These are phyloP conservation scores for Acanthoscelides obtectus DNA, from an alignment of 2,888 invertebrate genomes.

Conservation along the genomic window DNA sequence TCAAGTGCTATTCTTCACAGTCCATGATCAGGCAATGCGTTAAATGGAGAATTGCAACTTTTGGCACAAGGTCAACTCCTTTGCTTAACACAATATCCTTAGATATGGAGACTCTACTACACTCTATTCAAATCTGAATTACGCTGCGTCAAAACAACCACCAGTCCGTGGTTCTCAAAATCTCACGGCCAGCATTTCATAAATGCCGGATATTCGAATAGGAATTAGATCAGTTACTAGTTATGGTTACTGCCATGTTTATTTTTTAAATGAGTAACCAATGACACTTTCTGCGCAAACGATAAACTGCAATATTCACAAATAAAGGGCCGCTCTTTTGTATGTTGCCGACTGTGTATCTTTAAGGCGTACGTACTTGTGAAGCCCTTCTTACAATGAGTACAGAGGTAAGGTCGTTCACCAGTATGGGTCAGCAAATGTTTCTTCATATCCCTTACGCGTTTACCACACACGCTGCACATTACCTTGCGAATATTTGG, in stretches of 20 bases:
- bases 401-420: constrained; percentile 33
- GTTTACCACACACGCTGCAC: constrained; percentile 35
- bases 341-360: constrained; percentile 35
- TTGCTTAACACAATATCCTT: too few species aligned
- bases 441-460: constrained; percentile 31
- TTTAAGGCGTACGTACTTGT: constrained; percentile 34
- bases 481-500: constrained; percentile 33
- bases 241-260: constrained; percentile 16
- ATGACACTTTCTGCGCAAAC: constrained; percentile 36
- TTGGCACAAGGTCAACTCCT: too few species aligned
- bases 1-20: too few species aligned
- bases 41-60: too few species aligned
- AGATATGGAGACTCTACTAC: too few species aligned
- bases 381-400: constrained; percentile 33
- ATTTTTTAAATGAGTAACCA: constrained; percentile 34
- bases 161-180: too few species aligned
- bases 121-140: too few species aligned
- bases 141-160: too few species aligned
- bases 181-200: too few species aligned
- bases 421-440: constrained; percentile 37
- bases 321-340: constrained; percentile 36
- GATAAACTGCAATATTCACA: constrained; percentile 34
- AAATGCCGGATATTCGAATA: too few species aligned
- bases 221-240: neutral
- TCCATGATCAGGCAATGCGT: too few species aligned